Base-by-base conservation (phyloP, 92 coral and sea anemone species). In the Epizoanthus ramosus region DNA sequence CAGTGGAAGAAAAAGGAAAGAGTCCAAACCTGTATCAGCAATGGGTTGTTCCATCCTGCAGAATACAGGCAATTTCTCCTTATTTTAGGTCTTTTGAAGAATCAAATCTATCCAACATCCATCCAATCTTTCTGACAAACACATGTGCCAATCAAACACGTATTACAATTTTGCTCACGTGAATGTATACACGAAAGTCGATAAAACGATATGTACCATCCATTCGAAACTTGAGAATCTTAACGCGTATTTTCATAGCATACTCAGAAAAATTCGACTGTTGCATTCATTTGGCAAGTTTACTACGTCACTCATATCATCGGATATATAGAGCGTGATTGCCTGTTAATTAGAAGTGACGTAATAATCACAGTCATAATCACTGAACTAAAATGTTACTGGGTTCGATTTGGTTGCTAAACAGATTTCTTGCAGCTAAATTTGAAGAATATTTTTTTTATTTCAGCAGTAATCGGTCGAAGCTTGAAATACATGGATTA, bases 101-200 rank as follows among this genome's bases (percentile, higher is more conserved):
- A 45, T 24, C 57, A 10, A 14, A 35, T 58, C 31, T 45, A 45
- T 1, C 1, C 17, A 21, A 25, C 15, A 63, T 21, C 35, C 5
- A 10, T 16, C 31, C 28, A 9, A 15, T 25, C 24, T 17, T 21
- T 50, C 14, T 50, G 54, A 50, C 10, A 50, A 15, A 10, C 19
- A 57, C n/a, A 37, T 12, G 39, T 16, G 15, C 54, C 37, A 77
- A 43, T 63, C 52, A 77, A 9, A 77, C 41, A 12, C 15, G 13
- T 61, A 77, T 14, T 3, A 69, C 14, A 57, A 77, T 77, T 25
- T 63, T 61, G 60, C 71, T 77, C 14, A 77, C 47, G 3, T 37
- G 59, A 60, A 77, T 13, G 23, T 60, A 39, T n/a, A 61, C 66
- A 33, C 61, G 71, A 77, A 77, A 77, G n/a, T 69, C 22, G 21